These are phyloP conservation scores for Emydoidea blandingii DNA, from an alignment of 2,797 vertebrate genomes.

Conservation along the genomic window DNA sequence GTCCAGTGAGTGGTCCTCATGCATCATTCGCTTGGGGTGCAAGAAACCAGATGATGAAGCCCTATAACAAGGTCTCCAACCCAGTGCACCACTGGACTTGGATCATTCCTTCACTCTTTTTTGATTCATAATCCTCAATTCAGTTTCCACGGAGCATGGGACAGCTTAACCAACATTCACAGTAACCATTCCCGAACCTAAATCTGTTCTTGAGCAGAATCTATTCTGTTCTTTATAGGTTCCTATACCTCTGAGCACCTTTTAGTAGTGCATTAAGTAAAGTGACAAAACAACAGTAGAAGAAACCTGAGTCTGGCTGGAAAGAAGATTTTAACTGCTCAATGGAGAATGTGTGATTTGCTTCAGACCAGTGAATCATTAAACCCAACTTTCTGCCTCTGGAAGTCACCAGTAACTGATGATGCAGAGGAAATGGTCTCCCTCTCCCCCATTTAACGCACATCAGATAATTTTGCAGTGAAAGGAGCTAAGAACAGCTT, in stretches of 20 bases:
- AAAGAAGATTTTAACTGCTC: not conserved
- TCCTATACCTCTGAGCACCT: not conserved
- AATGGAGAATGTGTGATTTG: not conserved
- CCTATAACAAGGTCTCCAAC: not conserved
- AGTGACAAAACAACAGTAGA: not conserved
- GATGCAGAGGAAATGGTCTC: not conserved
- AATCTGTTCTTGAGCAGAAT: not conserved
- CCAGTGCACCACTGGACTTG: not conserved
- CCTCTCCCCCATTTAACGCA: not conserved
- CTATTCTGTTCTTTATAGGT: not conserved
- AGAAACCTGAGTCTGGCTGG: not conserved
- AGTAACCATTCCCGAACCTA: not conserved
- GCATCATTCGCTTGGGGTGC: not conserved
- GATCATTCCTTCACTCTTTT: not conserved
- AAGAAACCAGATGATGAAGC: not conserved
- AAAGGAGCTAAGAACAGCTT: not conserved
- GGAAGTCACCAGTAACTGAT: not conserved
- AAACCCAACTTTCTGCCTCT: not conserved
- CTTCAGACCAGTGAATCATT: not conserved
- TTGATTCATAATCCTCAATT: not conserved
- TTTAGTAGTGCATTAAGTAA: not conserved
- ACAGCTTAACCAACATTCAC: not conserved
- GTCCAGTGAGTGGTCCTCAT: not conserved
- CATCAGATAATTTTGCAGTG: not conserved
- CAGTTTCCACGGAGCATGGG: not conserved